Conservation (phyloP, 2,113 vertebrate species). For the Beaufortia kweichowensis region DNA sequence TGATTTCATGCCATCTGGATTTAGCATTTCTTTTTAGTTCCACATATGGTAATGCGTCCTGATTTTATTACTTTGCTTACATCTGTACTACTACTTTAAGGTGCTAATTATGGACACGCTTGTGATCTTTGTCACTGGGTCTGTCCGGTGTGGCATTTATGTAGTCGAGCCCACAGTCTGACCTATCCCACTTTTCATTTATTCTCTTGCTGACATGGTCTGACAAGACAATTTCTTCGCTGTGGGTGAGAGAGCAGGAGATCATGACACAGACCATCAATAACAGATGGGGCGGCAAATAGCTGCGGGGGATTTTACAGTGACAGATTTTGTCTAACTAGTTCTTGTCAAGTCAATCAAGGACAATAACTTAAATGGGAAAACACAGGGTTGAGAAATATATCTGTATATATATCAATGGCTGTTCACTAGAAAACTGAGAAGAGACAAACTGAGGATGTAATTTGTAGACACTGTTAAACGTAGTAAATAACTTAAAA, state of each 20-base stretch:
- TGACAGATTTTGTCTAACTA: background rate
- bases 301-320: background rate
- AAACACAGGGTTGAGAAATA: slow-evolving; percentile 1
- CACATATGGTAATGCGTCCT: background rate
- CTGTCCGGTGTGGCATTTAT: slow-evolving; percentile 41
- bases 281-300: background rate
- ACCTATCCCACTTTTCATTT: slow-evolving; percentile 7
- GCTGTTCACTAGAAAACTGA: background rate
- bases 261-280: slow-evolving; percentile 16
- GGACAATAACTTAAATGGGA: background rate
- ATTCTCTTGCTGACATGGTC: slow-evolving; percentile 20
- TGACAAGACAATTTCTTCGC: slow-evolving; percentile 51
- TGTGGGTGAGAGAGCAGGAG: slow-evolving; percentile 21
- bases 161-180: slow-evolving; percentile 14
- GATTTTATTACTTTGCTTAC: slow-evolving; percentile 30
- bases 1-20: slow-evolving; percentile 30
- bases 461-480: background rate
- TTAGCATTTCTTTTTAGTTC: background rate
- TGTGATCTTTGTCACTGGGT: background rate
- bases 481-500: slow-evolving; percentile 33
- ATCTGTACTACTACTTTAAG: slow-evolving; percentile 26
- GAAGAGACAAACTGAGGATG: no score
- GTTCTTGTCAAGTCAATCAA: slow-evolving; percentile 13
- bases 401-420: no score
- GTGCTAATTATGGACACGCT: slow-evolving; percentile 34